These are phyloP conservation scores for Tribolium castaneum DNA, from an alignment of 1,140 invertebrate genomes.

Conservation along the genomic window DNA sequence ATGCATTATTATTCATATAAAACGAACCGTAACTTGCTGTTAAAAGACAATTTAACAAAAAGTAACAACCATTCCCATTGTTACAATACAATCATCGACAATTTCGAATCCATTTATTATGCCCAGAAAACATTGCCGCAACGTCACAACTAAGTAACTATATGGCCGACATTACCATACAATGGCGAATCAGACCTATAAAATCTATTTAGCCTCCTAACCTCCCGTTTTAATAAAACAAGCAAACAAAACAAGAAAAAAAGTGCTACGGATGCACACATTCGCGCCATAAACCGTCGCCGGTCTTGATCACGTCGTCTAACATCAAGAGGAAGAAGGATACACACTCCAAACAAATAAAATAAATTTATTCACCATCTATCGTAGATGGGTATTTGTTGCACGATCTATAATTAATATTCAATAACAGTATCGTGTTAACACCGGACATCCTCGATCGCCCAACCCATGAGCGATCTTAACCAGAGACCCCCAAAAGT, in stretches of 20 bases:
- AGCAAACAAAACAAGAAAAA: conserved; percentile 1
- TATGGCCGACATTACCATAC: not conserved
- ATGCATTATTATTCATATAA: not conserved
- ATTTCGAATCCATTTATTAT: conserved; percentile 5
- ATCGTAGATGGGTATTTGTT: not conserved
- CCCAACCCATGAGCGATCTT: conserved; percentile 42
- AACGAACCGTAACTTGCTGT: not conserved
- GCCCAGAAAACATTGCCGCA: not conserved
- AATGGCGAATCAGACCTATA: conserved; percentile 1
- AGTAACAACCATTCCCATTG: not conserved
- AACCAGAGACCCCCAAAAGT: conserved; percentile 29
- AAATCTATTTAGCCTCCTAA: conserved; percentile 15
- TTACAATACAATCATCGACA: not conserved
- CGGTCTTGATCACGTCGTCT: not conserved
- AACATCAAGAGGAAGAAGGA: not conserved
- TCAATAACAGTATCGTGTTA: conserved; percentile 22
- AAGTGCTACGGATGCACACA: not conserved
- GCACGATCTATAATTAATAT: conserved; percentile 42
- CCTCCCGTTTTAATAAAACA: conserved; percentile 10
- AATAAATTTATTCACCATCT: conserved; percentile 9
- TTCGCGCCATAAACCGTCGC: not conserved
- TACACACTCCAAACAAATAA: not conserved
- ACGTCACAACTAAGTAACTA: not conserved
- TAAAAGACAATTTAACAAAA: not conserved
- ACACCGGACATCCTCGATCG: conserved; percentile 46